These are phyloP conservation scores for Onthophagus taurus DNA, from an alignment of 1,140 invertebrate species.

Conservation along the genomic window DNA sequence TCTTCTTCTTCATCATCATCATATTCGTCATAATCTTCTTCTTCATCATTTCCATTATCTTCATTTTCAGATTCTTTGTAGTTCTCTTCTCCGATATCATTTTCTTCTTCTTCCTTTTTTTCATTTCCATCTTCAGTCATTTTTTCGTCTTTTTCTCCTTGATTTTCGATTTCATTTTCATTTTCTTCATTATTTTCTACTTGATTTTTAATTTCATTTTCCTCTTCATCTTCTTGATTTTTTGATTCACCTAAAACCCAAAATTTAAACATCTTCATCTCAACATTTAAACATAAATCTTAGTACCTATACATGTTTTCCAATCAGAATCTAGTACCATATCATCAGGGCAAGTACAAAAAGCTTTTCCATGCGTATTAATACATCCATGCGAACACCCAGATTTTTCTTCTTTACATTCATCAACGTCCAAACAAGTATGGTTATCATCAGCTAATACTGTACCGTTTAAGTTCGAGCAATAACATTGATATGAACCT, in stretches of 20 bases:
- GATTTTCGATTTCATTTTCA: too few relatives aligned
- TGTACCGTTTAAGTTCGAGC: conserved; percentile 42
- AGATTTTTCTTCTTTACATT: conserved; percentile 18
- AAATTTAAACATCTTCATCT: too few relatives aligned
- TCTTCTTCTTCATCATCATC: neutral
- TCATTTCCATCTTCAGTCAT: too few relatives aligned
- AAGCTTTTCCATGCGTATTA: conserved; percentile 19
- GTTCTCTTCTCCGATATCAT: neutral
- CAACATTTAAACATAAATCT: too few relatives aligned
- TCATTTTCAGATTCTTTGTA: neutral
- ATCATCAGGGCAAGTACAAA: conserved; percentile 24
- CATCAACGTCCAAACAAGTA: conserved; percentile 37
- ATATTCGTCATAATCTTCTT: neutral
- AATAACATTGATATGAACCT: conserved; percentile 38
- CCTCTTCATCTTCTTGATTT: neutral
- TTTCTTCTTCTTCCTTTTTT: too few relatives aligned
- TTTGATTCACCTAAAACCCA: neutral
- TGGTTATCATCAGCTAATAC: conserved; percentile 37
- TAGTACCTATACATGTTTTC: conserved; percentile 33
- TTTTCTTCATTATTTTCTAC: too few relatives aligned
- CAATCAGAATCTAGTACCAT: conserved; percentile 20
- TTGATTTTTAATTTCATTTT: too few relatives aligned
- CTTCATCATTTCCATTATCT: neutral
- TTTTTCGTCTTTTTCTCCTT: too few relatives aligned
- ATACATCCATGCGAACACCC: conserved; percentile 25